Base-by-base conservation (phyloP, 2,888 invertebrate species). In the Branchipolynoe longqiensis region DNA sequence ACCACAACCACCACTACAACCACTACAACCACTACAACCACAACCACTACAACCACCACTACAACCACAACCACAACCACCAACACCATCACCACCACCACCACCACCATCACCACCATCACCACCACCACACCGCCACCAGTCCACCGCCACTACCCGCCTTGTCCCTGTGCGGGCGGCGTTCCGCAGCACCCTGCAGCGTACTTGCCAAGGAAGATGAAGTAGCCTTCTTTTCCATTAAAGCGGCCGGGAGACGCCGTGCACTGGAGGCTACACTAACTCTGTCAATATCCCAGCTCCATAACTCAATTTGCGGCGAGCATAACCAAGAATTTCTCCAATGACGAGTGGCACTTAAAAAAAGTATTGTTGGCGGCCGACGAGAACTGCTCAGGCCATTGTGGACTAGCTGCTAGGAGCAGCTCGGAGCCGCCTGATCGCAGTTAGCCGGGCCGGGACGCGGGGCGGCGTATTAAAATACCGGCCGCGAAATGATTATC, bases 271-370 rank as follows among this genome's bases (percentile, higher is more conserved):
- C 78, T 78, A 33, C 78, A 78, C 78, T 78, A 78, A 78, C 78
- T 78, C 78, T 78, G 78, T 78, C 78, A 78, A 78, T 78, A 78
- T 78, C 54, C 78, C 78, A 25, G 28, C 78, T 41, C 78, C 78
- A 78, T 78, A 78, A 78, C 78, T 78, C 78, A 78, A 78, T 78
- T 78, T 78, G 78, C 48, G 78, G 78, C 78, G 3, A 78, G 78
- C 78, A 78, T 78, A 78, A 78, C 78, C 78, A 78, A 78, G 78
- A 78, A 78, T 78, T 78, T 41, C 78, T 78, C 78, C 78, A 78
- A 78, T 78, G 78, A 78, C 78, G 78, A 78, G 78, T 78, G 78
- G 78, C 78, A 78, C 78, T 78, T 78, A 78, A 78, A 78, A n/a
- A 78, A 78, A 78, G 78, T 78, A 78, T 78, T 54, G 78, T 48